phyloP scores from a whole-genome alignment of 2,113 vertebrate species.

The Tricholaema leucomelas region DNA sequence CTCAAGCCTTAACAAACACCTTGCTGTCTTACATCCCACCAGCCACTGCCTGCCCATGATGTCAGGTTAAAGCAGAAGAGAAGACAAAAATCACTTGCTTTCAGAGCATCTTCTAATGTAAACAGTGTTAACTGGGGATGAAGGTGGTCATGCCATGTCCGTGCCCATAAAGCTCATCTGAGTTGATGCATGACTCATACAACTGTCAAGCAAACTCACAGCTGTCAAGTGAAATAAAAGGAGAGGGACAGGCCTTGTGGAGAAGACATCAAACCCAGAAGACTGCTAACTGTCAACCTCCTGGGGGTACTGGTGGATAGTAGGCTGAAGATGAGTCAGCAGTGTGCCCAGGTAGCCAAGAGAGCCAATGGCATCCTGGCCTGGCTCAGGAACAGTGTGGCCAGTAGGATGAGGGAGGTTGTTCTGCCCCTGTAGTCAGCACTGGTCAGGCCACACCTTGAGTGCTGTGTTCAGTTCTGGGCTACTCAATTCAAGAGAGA shows the following conservation, averaged over 20 bases:
- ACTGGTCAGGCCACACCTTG: too few species aligned
- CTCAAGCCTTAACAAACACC: background rate
- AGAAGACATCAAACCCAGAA: background rate
- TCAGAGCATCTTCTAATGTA: background rate
- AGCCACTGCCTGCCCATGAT: background rate
- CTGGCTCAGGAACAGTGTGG: too few species aligned
- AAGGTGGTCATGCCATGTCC: fast-evolving
- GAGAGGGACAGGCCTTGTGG: background rate
- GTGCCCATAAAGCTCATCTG: background rate
- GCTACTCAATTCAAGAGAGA: too few species aligned
- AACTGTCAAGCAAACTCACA: background rate
- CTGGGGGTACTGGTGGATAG: too few species aligned
- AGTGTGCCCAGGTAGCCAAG: too few species aligned
- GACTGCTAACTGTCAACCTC: background rate
- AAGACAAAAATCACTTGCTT: background rate
- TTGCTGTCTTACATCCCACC: background rate
- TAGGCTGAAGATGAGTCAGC: too few species aligned
- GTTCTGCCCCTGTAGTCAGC: too few species aligned
- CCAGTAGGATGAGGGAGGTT: too few species aligned
- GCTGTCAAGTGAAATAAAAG: background rate
- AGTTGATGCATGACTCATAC: background rate
- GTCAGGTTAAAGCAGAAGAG: background rate
- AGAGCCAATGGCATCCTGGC: too few species aligned
- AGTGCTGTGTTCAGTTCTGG: too few species aligned
- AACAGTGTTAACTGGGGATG: background rate